Evolutionary conservation across 2,113 vertebrate species (phyloP).

Genomic region (pig (Sus scrofa)): T2T-Sscrofa CM000829.6:68433501-68434000

Average conservation of each 20-base stretch:
- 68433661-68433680: neutral
- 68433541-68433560: neutral
- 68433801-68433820: neutral
- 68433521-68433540: too few relatives aligned
- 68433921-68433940: neutral
- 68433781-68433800: neutral
- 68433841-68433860: neutral
- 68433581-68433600: conserved; percentile 5
- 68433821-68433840: neutral
- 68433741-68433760: neutral
- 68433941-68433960: neutral
- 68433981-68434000: neutral
- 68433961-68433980: neutral
- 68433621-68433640: conserved; percentile 11
- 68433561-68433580: conserved; percentile 26
- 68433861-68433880: neutral
- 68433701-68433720: neutral
- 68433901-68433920: neutral
- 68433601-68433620: conserved; percentile 1
- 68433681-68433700: neutral
- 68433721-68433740: neutral
- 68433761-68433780: neutral
- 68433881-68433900: neutral
- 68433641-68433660: neutral
- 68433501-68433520: too few relatives aligned